Conservation (phyloP, 2,797 vertebrate species). For the Pseudopleuronectes americanus region DNA sequence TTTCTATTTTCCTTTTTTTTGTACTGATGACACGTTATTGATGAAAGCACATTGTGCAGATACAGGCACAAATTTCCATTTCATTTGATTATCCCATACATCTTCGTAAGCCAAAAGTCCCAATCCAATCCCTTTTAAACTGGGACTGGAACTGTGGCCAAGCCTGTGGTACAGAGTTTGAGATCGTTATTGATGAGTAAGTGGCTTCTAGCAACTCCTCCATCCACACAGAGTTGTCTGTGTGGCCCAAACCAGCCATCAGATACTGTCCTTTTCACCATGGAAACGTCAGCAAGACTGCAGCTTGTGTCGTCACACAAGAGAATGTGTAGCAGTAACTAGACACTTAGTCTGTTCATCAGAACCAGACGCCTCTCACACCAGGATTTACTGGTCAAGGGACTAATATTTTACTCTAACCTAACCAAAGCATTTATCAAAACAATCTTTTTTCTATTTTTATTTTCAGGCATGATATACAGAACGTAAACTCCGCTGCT, state of each 20-base stretch:
- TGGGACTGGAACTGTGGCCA: slow-evolving; percentile 41
- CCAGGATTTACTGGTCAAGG: slow-evolving; percentile 10
- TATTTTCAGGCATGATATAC: background rate
- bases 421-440: slow-evolving; percentile 4
- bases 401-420: slow-evolving; percentile 26
- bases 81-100: slow-evolving; percentile 57
- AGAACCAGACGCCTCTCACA: slow-evolving; percentile 13
- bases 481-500: too few species aligned
- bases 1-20: background rate
- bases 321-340: slow-evolving; percentile 35
- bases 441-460: slow-evolving; percentile 1
- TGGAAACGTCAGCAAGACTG: background rate
- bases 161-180: slow-evolving; percentile 19
- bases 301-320: slow-evolving; percentile 33
- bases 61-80: slow-evolving; percentile 52
- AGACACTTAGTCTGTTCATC: slow-evolving; percentile 27
- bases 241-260: slow-evolving; percentile 18
- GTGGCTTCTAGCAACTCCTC: slow-evolving; percentile 45
- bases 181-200: slow-evolving; percentile 47
- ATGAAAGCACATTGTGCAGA: slow-evolving; percentile 51
- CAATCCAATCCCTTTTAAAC: slow-evolving; percentile 59
- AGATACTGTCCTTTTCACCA: slow-evolving; percentile 23
- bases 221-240: slow-evolving; percentile 45
- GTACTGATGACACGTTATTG: slow-evolving; percentile 41
- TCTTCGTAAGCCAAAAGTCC: slow-evolving; percentile 53